phyloP scores from a whole-genome alignment of 35 echinoderm and acorn worm species.

The Heliocidaris erythrogramma region DNA sequence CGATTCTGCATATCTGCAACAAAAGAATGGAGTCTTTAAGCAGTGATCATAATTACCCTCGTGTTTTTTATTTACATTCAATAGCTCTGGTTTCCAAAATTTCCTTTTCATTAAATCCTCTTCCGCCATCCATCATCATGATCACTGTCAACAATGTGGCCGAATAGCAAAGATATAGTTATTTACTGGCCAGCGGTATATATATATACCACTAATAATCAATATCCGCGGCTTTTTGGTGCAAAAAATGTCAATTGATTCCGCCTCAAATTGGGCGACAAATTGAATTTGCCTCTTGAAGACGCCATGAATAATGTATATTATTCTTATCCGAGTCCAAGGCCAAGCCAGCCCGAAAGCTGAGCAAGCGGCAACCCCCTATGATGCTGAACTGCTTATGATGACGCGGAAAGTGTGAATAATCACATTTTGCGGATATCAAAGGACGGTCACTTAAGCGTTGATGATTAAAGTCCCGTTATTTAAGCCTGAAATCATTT shows the following conservation, averaged over 20 bases:
- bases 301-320: background rate
- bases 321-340: background rate
- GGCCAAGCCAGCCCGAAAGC: background rate
- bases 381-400: background rate
- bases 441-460: background rate
- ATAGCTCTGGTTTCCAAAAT: background rate
- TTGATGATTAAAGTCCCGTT: background rate
- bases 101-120: too few relatives aligned
- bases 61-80: too few relatives aligned
- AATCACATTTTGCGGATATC: background rate
- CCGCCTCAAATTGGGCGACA: background rate
- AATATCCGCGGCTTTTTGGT: background rate
- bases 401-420: background rate
- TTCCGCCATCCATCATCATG: background rate
- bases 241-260: background rate
- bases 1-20: too few relatives aligned
- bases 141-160: background rate
- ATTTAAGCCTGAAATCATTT: background rate
- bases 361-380: background rate
- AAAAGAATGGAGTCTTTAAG: too few relatives aligned
- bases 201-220: background rate
- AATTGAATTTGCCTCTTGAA: slow-evolving; percentile 17
- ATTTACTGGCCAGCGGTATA: background rate
- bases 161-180: background rate
- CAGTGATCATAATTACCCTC: too few relatives aligned